Evolutionary conservation across 2,113 vertebrate species (phyloP).

Genomic region (Quiscalus mexicanus): DNA sequence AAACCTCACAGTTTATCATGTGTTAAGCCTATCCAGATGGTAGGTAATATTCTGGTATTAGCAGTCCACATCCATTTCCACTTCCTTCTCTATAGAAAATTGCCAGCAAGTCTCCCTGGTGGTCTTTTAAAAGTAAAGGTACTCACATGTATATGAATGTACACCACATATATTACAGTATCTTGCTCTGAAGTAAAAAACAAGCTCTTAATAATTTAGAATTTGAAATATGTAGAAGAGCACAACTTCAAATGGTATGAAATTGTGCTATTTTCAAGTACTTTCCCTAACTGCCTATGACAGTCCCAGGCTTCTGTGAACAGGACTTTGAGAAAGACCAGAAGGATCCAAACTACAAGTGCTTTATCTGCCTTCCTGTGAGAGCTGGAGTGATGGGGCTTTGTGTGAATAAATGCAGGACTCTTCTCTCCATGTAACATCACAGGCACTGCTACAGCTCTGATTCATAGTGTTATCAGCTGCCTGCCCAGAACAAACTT

Average conservation of each 20-base stretch:
- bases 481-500: neutral
- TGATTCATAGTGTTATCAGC: neutral
- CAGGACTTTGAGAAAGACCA: neutral
- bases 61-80: constrained; percentile 10
- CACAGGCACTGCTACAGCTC: neutral
- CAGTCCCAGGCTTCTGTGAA: neutral
- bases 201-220: neutral
- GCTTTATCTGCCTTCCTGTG: neutral
- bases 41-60: constrained; percentile 29
- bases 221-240: neutral
- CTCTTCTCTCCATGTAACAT: neutral
- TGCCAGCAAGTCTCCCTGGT: neutral
- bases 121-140: constrained; percentile 20
- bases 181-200: neutral
- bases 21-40: constrained; percentile 53
- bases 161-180: neutral
- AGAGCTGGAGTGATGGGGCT: neutral
- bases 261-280: neutral
- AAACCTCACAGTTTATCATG: constrained; percentile 43
- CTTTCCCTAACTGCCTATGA: neutral
- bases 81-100: neutral
- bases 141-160: neutral
- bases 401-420: neutral
- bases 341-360: neutral
- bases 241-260: neutral